Evolutionary conservation across 2,113 vertebrate species (phyloP), one percentile per base, ranked within the genome.

Genomic region (Morone chrysops): DNA sequence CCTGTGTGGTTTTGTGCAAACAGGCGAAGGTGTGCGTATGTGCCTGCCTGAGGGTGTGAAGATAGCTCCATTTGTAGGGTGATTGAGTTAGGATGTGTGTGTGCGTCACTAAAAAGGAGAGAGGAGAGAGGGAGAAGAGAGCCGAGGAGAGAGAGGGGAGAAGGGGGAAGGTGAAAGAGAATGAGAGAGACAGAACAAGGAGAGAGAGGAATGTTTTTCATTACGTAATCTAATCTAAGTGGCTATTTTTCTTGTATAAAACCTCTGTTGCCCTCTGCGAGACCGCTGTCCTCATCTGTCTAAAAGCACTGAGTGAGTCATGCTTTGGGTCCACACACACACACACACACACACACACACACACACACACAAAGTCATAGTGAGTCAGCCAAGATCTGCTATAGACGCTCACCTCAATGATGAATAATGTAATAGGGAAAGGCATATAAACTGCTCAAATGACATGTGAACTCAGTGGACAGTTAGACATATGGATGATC

Each of bases 221-320:
- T 92, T 85, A 92, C 79, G 89, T 93, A 92, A 93, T 94, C 86
- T 81, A 91, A 92, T 93, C 81, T 90, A 90, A 94, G 92, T 86
- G 91, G 89, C 90, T 87, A 93, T 94, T 91, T 94, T 92, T 94
- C 90, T 91, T 86, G 84, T 91, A 88, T 87, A 91, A 92, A 94
- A 91, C 87, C 89, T 82, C 81, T n/a, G 62, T 51, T 92, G 93
- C 90, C 93, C 93, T 94, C 91, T 68, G 72, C 66, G 74, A 92
- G 90, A 70, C 85, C 22, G 65, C 82, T 92, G 89, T 93, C 90
- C 93, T 94, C 94, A 94, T 94, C 92, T 88, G 89, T 93, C 93
- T 94, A 91, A 94, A 93, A 93, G 93, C 92, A 90, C 84, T 68
- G 78, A 90, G 86, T 94, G 91, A 94, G 87, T 94, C 94, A 93